phyloP scores from a whole-genome alignment of 2,888 invertebrate species.

The Orthosia gracilis region DNA sequence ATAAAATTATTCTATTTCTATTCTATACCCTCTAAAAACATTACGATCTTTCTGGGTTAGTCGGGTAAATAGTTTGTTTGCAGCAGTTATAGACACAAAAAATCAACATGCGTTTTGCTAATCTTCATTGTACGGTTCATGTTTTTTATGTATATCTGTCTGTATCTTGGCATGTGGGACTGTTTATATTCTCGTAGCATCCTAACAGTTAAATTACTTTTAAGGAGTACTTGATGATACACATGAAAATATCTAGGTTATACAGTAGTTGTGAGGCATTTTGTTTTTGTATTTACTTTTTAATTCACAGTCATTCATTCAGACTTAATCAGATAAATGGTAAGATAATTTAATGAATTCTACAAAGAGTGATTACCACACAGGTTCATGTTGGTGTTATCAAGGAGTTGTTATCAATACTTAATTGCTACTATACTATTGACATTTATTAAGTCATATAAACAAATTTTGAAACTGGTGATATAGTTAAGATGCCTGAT shows the following conservation, averaged over 20 bases:
- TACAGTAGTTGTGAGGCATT: no score
- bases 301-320: conserved; percentile 22
- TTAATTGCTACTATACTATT: conserved; percentile 36
- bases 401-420: conserved; percentile 27
- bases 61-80: no score
- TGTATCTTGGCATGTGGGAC: background rate
- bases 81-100: no score
- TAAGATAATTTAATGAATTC: conserved; percentile 17
- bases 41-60: no score
- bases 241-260: no score
- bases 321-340: conserved; percentile 18
- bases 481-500: background rate
- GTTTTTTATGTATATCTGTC: background rate
- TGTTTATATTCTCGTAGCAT: background rate
- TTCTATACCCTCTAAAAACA: no score
- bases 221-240: no score
- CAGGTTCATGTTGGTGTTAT: conserved; percentile 11
- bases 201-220: background rate
- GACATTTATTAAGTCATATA: background rate
- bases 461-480: conserved; percentile 13
- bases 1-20: no score
- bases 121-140: background rate
- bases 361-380: conserved; percentile 17
- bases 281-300: background rate
- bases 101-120: background rate